A percentile compares a stretch with the other conserved stretches of the same genome.
These are phyloP conservation scores for Peromyscus maniculatus DNA, from an alignment of 2,113 vertebrate species.

Conservation along the genomic window DNA sequence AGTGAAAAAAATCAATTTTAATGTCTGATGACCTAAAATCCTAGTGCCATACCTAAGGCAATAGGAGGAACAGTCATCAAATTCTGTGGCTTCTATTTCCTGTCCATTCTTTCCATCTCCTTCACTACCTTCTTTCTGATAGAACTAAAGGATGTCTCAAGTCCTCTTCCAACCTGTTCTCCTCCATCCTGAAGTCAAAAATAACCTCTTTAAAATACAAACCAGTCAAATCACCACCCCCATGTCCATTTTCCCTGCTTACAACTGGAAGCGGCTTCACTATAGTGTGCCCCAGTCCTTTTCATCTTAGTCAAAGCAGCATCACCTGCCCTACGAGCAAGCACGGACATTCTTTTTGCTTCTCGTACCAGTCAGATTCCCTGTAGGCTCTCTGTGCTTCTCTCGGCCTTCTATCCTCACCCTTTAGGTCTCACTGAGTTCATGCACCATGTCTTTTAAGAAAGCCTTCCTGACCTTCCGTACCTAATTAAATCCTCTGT, in stretches of 20 bases:
- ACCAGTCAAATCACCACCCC: neutral
- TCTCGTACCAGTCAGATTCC: neutral
- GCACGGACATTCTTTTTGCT: neutral
- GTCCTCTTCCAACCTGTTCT: neutral
- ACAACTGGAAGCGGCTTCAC: slow-evolving; percentile 47
- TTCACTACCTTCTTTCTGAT: neutral
- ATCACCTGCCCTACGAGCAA: slow-evolving; percentile 2
- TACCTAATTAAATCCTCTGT: slow-evolving; percentile 37
- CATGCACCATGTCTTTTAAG: slow-evolving; percentile 22
- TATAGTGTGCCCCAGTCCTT: neutral
- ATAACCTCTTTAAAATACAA: slow-evolving; percentile 56
- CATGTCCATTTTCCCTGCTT: neutral
- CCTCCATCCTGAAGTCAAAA: slow-evolving; percentile 26
- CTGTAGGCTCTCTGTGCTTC: neutral
- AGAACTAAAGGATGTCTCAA: slow-evolving; percentile 30
- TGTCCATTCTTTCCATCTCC: neutral
- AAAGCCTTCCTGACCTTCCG: slow-evolving; percentile 19
- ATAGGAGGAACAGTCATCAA: slow-evolving; percentile 82
- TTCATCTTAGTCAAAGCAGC: slow-evolving; percentile 31
- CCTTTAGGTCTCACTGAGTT: slow-evolving; percentile 18
- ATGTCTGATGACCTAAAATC: slow-evolving; percentile 82
- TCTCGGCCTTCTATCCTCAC: neutral
- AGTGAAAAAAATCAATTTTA: slow-evolving; percentile 81
- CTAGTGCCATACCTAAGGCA: slow-evolving; percentile 75
- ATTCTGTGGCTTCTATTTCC: neutral